A percentile compares a stretch with the other conserved stretches of the same genome.
Evolutionary conservation across 2,888 invertebrate species (phyloP).

Genomic region (Megamerina dolium): DNA sequence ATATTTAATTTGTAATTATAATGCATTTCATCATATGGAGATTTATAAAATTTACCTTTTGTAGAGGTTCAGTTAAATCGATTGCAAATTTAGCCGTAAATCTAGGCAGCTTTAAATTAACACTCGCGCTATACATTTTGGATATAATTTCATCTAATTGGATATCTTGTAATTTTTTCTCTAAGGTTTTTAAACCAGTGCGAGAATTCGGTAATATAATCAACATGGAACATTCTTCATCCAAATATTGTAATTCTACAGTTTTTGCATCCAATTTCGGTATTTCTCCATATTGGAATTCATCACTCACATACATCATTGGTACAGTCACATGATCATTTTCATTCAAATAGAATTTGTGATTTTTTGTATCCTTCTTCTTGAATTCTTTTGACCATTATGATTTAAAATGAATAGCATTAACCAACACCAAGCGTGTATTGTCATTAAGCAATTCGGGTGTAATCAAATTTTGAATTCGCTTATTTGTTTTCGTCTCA

Average conservation of each 20-base stretch:
- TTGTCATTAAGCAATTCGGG: constrained; percentile 51
- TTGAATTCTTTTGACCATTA: constrained; percentile 67
- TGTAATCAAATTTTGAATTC: constrained; percentile 70
- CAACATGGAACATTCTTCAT: constrained; percentile 65
- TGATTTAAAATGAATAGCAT: constrained; percentile 82
- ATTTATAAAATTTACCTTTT: constrained; percentile 47
- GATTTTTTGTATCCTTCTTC: constrained; percentile 52
- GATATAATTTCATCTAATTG: constrained; percentile 55
- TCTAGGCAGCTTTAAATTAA: constrained; percentile 62
- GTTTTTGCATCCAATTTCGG: constrained; percentile 31
- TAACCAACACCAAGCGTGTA: constrained; percentile 70
- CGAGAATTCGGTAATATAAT: constrained; percentile 66
- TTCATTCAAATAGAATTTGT: constrained; percentile 60
- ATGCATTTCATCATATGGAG: too few species aligned
- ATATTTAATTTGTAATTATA: too few species aligned
- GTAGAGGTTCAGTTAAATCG: constrained; percentile 55
- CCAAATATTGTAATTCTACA: constrained; percentile 66
- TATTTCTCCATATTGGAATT: constrained; percentile 30
- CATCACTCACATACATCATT: constrained; percentile 60
- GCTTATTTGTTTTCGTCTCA: constrained; percentile 70
- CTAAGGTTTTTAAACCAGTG: constrained; percentile 60
- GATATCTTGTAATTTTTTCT: constrained; percentile 57
- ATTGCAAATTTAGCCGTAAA: constrained; percentile 76
- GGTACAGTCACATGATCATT: constrained; percentile 53
- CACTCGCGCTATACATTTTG: constrained; percentile 47